Evolutionary conservation across 1,140 invertebrate genomes (phyloP).

Genomic region (Luehdorfia chinensis): DNA sequence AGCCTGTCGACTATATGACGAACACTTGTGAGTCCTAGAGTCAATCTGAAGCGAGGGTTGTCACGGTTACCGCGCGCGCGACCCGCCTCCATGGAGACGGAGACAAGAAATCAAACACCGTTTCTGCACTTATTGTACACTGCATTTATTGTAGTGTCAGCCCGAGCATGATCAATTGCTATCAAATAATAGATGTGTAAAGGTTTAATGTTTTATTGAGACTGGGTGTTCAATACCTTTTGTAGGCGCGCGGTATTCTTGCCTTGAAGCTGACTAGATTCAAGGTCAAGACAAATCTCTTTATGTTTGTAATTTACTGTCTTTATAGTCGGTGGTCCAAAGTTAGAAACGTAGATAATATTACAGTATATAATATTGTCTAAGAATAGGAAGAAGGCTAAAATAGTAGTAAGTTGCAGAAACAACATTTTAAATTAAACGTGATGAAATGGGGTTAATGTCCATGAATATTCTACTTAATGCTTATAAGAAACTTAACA

Average conservation of each 20-base stretch:
- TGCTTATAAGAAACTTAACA: no score
- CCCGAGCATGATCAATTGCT: slow-evolving; percentile 42
- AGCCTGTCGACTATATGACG: slow-evolving; percentile 64
- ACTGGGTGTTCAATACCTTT: slow-evolving; percentile 46
- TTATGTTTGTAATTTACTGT: background rate
- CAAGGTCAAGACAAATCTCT: slow-evolving; percentile 3
- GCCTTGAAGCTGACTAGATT: slow-evolving; percentile 6
- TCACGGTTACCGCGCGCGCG: slow-evolving; percentile 62
- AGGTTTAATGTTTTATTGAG: slow-evolving; percentile 38
- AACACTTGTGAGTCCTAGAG: slow-evolving; percentile 62
- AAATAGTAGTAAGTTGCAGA: no score
- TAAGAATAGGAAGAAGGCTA: no score
- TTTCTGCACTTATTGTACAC: no score
- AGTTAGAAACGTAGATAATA: no score
- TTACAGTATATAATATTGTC: no score
- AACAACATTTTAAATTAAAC: no score
- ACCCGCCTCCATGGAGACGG: slow-evolving; percentile 62
- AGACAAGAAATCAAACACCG: slow-evolving; percentile 33
- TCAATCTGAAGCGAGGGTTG: slow-evolving; percentile 46
- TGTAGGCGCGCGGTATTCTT: slow-evolving; percentile 21
- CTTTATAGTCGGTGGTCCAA: no score
- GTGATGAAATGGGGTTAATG: no score
- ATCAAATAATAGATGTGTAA: slow-evolving; percentile 42
- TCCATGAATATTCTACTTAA: no score
- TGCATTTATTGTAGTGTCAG: slow-evolving; percentile 37